Base-by-base conservation (phyloP, 2,797 vertebrate species). In the Acanthis flammea region DNA sequence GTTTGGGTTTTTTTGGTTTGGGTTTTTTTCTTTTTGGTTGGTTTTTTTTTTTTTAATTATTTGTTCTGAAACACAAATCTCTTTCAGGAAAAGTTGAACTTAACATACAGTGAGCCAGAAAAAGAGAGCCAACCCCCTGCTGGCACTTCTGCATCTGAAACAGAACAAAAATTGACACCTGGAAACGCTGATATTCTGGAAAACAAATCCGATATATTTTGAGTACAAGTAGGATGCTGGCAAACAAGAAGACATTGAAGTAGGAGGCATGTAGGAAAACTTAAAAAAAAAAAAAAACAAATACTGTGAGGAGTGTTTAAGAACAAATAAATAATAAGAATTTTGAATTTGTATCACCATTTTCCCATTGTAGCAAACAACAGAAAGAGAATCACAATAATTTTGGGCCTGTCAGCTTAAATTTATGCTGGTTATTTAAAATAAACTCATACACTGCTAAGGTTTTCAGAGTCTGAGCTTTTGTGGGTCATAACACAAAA, bases 151-250 rank as follows among this genome's bases (percentile, higher is more conserved):
- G 60, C 1, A 6, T 60, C 57, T 74, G 57, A 89, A 89, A 77
- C 53, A 27, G n/a, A 70, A 90, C 28, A 89, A 93, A 95, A 95
- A 93, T 68, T 80, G 88, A 94, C 88, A 93, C 93, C 95, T 94
- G 92, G 84, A 95, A 97, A 89, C n/a, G 47, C 84, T 95, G 88
- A 93, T 47, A 27, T 91, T 95, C 90, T 11, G 33, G 86, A 95
- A 96, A 97, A 91, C 39, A 80, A 61, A 80, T 72, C 65, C 60
- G 82, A 51, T 37, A 72, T 54, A 16, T 92, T 93, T 71, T 61
- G 44, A 91, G 57, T 63, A 80, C 39, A 48, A 93, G 75, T 44
- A 80, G 39, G 54, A 83, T 92, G 58, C 75, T 95, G 95, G 86
- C 78, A 95, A 93, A 74, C 11, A 71, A 53, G 0, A 9, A 70